phyloP scores from a whole-genome alignment of 2,888 invertebrate species.

The Leucoma salicis region DNA sequence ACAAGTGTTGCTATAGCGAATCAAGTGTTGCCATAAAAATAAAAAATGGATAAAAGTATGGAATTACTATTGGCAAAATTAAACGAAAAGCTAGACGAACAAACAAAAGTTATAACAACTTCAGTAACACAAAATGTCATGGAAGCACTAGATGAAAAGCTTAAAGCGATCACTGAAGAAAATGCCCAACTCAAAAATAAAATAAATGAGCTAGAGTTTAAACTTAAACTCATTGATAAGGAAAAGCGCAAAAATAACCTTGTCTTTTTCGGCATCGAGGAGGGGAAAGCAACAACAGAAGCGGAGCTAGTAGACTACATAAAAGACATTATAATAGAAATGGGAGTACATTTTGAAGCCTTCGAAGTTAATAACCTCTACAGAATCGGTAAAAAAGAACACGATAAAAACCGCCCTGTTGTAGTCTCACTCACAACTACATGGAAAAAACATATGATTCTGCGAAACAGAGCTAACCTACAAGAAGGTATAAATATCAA shows the following conservation, averaged over 20 bases:
- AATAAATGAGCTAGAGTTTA: slow-evolving; percentile 13
- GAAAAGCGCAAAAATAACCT: too few species aligned
- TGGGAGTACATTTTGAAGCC: slow-evolving; percentile 8
- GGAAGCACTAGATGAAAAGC: slow-evolving; percentile 12
- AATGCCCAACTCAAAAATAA: slow-evolving; percentile 18
- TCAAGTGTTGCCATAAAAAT: background rate
- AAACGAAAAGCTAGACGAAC: slow-evolving; percentile 13
- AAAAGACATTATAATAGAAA: slow-evolving; percentile 10
- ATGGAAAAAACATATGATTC: too few species aligned
- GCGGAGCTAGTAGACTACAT: slow-evolving; percentile 8
- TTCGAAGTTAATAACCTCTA: slow-evolving; percentile 5
- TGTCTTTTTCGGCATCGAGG: background rate
- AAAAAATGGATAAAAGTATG: background rate
- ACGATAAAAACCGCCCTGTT: too few species aligned
- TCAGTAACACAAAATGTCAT: slow-evolving; percentile 14
- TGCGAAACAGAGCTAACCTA: too few species aligned
- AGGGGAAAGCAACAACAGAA: slow-evolving; percentile 1
- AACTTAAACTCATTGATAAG: slow-evolving; percentile 12
- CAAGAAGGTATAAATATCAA: too few species aligned
- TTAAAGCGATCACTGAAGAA: slow-evolving; percentile 14
- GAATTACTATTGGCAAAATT: slow-evolving; percentile 1
- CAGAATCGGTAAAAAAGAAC: too few species aligned
- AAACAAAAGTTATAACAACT: slow-evolving; percentile 12
- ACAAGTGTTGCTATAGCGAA: background rate
- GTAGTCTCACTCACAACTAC: too few species aligned